Evolutionary conservation across 2,797 vertebrate species (phyloP).

Genomic region (Moxostoma hubbsi): DNA sequence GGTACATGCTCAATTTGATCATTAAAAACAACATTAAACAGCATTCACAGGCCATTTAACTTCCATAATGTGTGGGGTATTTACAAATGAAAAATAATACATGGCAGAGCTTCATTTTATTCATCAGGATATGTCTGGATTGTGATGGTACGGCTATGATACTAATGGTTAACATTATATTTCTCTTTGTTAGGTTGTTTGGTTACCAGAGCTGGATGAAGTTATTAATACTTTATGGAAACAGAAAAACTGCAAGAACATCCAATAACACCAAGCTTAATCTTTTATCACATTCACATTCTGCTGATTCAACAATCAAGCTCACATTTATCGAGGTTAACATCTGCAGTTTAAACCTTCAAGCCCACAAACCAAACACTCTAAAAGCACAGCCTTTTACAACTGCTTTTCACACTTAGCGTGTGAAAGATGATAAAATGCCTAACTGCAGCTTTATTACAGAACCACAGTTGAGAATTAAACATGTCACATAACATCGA

Average conservation of each 20-base stretch:
- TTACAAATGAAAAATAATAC: not conserved
- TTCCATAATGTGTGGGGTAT: not conserved
- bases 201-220: no score
- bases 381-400: not conserved
- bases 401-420: not conserved
- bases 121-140: no score
- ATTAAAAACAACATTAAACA: not conserved
- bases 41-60: not conserved
- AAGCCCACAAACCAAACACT: not conserved
- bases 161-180: no score
- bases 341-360: not conserved
- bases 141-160: no score
- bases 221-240: no score
- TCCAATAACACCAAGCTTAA: no score
- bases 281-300: not conserved
- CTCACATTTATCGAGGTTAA: not conserved
- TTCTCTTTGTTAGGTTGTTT: no score
- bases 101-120: not conserved
- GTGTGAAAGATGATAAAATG: not conserved
- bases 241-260: no score
- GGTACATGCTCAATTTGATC: not conserved
- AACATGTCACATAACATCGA: not conserved
- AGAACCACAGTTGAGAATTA: not conserved
- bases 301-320: not conserved
- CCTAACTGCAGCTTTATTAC: not conserved